Conservation (phyloP, 1,140 invertebrate species). For the Danaus melanippus region DNA sequence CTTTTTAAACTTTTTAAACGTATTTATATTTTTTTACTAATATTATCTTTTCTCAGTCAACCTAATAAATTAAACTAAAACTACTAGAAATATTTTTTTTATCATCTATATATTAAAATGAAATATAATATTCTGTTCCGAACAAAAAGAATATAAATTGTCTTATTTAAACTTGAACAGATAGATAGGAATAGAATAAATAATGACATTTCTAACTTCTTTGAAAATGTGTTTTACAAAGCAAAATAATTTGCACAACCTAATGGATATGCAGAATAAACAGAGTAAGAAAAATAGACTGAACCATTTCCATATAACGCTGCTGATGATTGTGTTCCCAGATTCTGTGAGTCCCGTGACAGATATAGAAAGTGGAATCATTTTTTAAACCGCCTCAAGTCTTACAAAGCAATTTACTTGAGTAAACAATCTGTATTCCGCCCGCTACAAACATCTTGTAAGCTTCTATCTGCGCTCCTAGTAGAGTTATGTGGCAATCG, state of each 20-base stretch:
- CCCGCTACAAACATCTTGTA: slow-evolving; percentile 24
- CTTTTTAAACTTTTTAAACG: too few relatives aligned
- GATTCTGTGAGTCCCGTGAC: slow-evolving; percentile 24
- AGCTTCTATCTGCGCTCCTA: slow-evolving; percentile 16
- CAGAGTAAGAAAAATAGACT: slow-evolving; percentile 7
- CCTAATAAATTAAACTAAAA: too few relatives aligned
- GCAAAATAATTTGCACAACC: slow-evolving; percentile 13
- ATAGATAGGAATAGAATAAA: not conserved
- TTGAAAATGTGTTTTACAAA: slow-evolving; percentile 4
- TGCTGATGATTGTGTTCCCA: slow-evolving; percentile 31
- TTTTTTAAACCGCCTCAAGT: slow-evolving; percentile 55
- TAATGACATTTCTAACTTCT: slow-evolving; percentile 5
- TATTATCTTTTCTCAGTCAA: too few relatives aligned
- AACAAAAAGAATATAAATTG: not conserved
- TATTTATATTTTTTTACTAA: too few relatives aligned
- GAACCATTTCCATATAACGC: slow-evolving; percentile 22
- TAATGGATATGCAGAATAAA: slow-evolving; percentile 8
- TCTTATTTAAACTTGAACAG: not conserved
- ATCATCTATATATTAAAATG: not conserved
- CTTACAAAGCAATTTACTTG: slow-evolving; percentile 62
- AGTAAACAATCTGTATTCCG: slow-evolving; percentile 53
- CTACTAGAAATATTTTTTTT: too few relatives aligned
- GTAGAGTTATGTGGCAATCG: slow-evolving; percentile 20
- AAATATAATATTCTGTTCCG: slow-evolving; percentile 1
- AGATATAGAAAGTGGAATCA: slow-evolving; percentile 34